Evolutionary conservation across 2,888 invertebrate species (phyloP).

Genomic region (Drosophila kanekoi): DNA sequence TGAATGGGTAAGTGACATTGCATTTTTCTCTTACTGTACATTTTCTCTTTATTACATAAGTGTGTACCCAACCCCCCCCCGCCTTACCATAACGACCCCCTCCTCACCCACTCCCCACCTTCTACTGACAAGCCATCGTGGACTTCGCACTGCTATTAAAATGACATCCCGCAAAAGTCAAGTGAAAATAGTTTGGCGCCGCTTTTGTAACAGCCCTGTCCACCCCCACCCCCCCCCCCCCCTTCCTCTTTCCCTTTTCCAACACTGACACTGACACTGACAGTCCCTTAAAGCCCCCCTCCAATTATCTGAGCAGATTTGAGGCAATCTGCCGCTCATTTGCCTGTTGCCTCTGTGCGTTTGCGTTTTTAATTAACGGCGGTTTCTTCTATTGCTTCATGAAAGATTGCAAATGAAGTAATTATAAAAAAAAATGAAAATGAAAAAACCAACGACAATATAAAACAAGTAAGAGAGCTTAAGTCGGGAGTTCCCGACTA

Average conservation of each 20-base stretch:
- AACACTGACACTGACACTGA: constrained; percentile 1
- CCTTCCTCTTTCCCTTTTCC: constrained; percentile 1
- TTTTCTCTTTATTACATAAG: constrained; percentile 76
- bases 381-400: constrained; percentile 74
- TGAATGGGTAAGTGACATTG: constrained; percentile 71
- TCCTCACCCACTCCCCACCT: neutral
- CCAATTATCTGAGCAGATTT: constrained; percentile 22
- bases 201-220: constrained; percentile 56
- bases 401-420: constrained; percentile 78
- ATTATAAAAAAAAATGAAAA: constrained; percentile 60
- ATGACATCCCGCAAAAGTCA: constrained; percentile 49
- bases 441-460: constrained; percentile 24
- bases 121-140: constrained; percentile 8
- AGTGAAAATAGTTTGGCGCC: constrained; percentile 79
- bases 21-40: constrained; percentile 70
- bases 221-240: too few species aligned
- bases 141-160: constrained; percentile 50
- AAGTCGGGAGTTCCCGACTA: too few species aligned
- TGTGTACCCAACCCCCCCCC: neutral
- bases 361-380: constrained; percentile 80
- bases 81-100: neutral
- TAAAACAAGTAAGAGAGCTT: neutral
- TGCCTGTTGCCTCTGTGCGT: constrained; percentile 50
- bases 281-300: neutral
- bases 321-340: constrained; percentile 54